Percentiles rank a stretch among this genome's conserved stretches.
Conservation (phyloP, 1,140 invertebrate genomes). For the Diachasmimorpha longicaudata region DNA sequence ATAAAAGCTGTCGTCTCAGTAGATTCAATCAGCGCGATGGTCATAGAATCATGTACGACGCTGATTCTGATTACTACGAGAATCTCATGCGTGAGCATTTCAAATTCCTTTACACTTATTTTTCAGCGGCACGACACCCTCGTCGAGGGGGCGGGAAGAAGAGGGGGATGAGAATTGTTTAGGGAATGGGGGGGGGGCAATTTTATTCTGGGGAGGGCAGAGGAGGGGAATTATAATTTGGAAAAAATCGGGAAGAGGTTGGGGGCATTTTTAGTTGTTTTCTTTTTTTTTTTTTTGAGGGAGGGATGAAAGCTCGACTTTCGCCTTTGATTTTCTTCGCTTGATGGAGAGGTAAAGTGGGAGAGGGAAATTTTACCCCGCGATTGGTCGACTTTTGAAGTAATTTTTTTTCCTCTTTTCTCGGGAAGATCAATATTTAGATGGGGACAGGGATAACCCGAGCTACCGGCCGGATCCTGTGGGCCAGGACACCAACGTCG, state of each 20-base stretch:
- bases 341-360: too few relatives aligned
- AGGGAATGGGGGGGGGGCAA: too few relatives aligned
- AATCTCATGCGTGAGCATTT: slow-evolving; percentile 84
- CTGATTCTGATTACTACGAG: slow-evolving; percentile 91
- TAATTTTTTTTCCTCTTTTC: not conserved
- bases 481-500: slow-evolving; percentile 65
- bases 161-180: not conserved
- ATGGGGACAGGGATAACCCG: slow-evolving; percentile 50
- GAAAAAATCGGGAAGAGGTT: too few relatives aligned
- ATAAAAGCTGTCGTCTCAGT: slow-evolving; percentile 82
- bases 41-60: slow-evolving; percentile 87
- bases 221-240: too few relatives aligned
- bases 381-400: too few relatives aligned
- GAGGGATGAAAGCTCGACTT: too few relatives aligned
- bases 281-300: too few relatives aligned
- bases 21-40: slow-evolving; percentile 86
- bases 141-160: too few relatives aligned
- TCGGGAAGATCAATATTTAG: slow-evolving; percentile 54
- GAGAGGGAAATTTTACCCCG: too few relatives aligned
- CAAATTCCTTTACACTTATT: not conserved
- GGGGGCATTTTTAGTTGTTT: too few relatives aligned
- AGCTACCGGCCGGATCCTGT: slow-evolving; percentile 62
- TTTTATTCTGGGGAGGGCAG: too few relatives aligned
- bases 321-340: too few relatives aligned
- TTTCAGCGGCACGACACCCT: not conserved